Base-by-base conservation (phyloP, 92 coral and sea anemone genomes). In the Heliopora coerulea region DNA sequence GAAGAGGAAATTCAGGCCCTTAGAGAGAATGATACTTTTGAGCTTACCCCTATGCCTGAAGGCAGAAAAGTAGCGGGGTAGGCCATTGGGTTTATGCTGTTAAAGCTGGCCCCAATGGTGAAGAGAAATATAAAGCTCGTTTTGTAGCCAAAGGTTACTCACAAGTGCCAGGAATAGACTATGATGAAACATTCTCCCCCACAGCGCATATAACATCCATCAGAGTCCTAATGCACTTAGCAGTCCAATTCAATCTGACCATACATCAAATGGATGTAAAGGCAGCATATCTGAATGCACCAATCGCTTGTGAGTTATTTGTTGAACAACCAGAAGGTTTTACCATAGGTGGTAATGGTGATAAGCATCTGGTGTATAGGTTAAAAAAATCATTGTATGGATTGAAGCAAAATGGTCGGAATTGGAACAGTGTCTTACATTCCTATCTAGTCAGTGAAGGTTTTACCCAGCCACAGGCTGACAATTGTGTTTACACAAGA, bases 91-190 rank as follows among this genome's bases (percentile, higher is more conserved):
- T 84, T 12, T 79, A 78, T 42, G 62, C 87, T 57, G n/a, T 83
- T 39, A 83, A 83, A 54, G 8, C 9, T 10, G 80, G 73, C 26
- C 81, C 86, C 13, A 74, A 81, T 25, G 69, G 70, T 26, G 62
- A 81, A 54, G 73, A 50, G 72, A 59, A 78, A 65, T n/a, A n/a
- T 21, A 82, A 82, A 49, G 86, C 82, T 44, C 56, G 85, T 24
- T 74, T 74, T 82, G 85, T 65, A 29, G 82, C 86, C 2, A 76
- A 78, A 59, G 86, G 86, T 28, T 82, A 81, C 41, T 65, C 82
- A 42, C 83, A 77, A 27, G 67, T 32, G 26, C 56, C 86, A 30
- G 79, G 44, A 15, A 59, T 82, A 65, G 74, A 82, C 20, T 82
- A 76, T 40, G 75, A 82, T 6, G 82, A 82, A 32, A 82, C 82